Percentiles rank a stretch among this genome's conserved stretches.
These are phyloP conservation scores for Aegotheles bennettii DNA, from an alignment of 2,113 vertebrate species.

Conservation along the genomic window DNA sequence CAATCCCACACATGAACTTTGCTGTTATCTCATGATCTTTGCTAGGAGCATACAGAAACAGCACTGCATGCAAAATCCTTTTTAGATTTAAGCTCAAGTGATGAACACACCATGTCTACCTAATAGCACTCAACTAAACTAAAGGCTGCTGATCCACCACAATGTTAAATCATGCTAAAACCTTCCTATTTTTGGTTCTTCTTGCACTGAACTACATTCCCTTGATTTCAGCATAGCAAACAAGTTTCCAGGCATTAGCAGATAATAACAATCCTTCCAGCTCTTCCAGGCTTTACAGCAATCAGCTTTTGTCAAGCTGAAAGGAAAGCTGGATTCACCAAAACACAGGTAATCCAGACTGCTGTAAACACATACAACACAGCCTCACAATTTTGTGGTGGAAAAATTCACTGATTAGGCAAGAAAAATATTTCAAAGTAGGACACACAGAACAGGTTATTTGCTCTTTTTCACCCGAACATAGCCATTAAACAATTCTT, in stretches of 20 bases:
- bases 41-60: background rate
- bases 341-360: background rate
- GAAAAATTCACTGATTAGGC: background rate
- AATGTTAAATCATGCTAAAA: background rate
- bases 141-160: background rate
- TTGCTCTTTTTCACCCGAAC: background rate
- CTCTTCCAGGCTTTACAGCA: background rate
- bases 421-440: background rate
- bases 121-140: background rate
- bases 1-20: background rate
- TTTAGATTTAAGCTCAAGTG: background rate
- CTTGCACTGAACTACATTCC: background rate
- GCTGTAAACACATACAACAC: background rate
- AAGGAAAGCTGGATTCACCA: background rate
- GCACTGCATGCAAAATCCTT: background rate
- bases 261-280: background rate
- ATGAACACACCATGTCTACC: accelerated
- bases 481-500: background rate
- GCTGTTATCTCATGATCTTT: background rate
- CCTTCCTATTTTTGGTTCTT: background rate
- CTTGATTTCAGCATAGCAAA: background rate
- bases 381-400: background rate
- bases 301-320: background rate
- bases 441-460: background rate
- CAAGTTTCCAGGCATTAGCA: background rate